Evolutionary conservation across 2,797 vertebrate species (phyloP).

Genomic region (Megaceryle alcyon): DNA sequence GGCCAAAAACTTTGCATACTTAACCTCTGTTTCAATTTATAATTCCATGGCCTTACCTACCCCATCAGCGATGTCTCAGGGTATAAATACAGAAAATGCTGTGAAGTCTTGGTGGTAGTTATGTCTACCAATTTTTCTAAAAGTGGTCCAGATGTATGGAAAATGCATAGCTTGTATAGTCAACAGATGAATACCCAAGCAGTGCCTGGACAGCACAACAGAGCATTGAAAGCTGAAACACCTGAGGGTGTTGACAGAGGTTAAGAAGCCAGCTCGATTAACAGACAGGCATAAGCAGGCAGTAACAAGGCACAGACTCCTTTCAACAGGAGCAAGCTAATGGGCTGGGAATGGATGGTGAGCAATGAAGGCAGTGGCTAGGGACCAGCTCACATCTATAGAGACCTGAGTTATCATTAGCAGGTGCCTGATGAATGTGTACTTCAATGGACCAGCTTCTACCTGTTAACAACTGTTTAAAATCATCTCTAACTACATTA

Average conservation of each 20-base stretch:
- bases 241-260: neutral
- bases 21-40: neutral
- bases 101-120: neutral
- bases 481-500: neutral
- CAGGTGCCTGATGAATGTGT: neutral
- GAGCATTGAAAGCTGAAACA: neutral
- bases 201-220: neutral
- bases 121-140: neutral
- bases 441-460: neutral
- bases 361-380: neutral
- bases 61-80: neutral
- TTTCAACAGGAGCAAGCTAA: neutral
- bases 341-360: neutral
- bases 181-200: neutral
- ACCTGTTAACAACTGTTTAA: neutral
- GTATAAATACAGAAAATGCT: neutral
- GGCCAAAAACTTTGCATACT: neutral
- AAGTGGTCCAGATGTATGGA: neutral
- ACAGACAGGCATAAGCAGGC: neutral
- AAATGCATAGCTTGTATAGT: neutral
- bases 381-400: neutral
- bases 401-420: neutral
- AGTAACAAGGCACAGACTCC: neutral
- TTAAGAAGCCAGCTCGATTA: neutral
- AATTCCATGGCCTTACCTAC: neutral